Evolutionary conservation across 2,888 invertebrate genomes (phyloP), one percentile per base, ranked within the genome.

Genomic region (Heliconius ethilla): DNA sequence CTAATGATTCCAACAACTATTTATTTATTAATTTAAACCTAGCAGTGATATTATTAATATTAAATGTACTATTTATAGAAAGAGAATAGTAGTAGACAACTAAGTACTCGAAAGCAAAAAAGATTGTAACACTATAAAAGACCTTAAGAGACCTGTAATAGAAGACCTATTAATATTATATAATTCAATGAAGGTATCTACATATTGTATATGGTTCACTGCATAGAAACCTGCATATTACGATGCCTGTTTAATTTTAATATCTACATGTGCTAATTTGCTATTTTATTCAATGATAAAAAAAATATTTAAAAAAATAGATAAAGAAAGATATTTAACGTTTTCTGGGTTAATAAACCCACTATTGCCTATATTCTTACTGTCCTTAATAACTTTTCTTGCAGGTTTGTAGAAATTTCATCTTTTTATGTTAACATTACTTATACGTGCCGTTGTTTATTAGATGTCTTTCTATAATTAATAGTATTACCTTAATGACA

Each of bases 261-360:
- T 15, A 25, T 3, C 2, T 15, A 9, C 18, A 69, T 69, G 15
- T 25, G 25, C 18, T 25, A 40, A 37, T 37, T 37, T 67, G 67
- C 40, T 67, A 67, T 40, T 25, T 67, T 40, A 40, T n/a, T 25
- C 2, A 59, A 59, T 22, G n/a, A 15, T 18, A 29, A 29, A 65
- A 2, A 1, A 33, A 65, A 65, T 27, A 65, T 9, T 6, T 3
- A n/a, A n/a, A 70, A 40, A 75, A 70, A 62, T 9, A 15, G 7
- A 18, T 62, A 40, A 73, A 73, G 55, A 72, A 74, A 74, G n/a
- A 13, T 29, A 74, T 73, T 67, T 67, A 65, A 25, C n/a, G 40
- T n/a, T 67, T 74, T 74, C 67, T 74, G 45, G 73, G 77, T 67
- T 77, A 77, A 74, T 77, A n/a, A 69, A 69, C 40, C 25, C 22